Evolutionary conservation across 2,888 invertebrate genomes (phyloP).

Genomic region (Steinernema hermaphroditum): DNA sequence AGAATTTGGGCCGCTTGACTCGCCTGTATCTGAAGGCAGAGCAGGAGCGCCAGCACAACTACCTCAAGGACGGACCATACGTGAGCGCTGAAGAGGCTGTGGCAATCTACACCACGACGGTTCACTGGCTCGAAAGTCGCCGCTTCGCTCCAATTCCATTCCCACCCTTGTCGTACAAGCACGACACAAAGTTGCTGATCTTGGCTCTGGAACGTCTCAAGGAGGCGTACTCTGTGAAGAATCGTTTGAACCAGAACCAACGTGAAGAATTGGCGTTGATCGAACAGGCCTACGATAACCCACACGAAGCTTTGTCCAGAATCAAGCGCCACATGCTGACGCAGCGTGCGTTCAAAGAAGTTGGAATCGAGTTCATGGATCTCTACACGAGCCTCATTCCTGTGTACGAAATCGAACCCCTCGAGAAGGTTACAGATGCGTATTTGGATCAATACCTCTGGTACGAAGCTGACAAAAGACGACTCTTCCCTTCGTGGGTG

Average conservation of each 20-base stretch:
- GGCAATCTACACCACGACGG: constrained; percentile 98
- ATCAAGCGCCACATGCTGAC: constrained; percentile 98
- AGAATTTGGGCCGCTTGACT: constrained; percentile 96
- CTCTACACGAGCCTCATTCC: constrained; percentile 97
- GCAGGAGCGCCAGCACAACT: constrained; percentile 98
- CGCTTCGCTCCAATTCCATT: constrained; percentile 99
- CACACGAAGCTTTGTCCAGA: constrained; percentile 95
- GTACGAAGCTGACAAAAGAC: constrained; percentile 93
- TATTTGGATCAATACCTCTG: constrained; percentile 98
- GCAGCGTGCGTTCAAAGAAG: constrained; percentile 80
- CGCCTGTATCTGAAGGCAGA: constrained; percentile 92
- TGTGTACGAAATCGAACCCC: constrained; percentile 96
- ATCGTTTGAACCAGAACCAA: constrained; percentile 92
- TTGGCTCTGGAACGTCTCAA: constrained; percentile 82
- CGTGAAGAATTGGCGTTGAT: constrained; percentile 96
- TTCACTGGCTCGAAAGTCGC: constrained; percentile 97
- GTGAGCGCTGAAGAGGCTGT: constrained; percentile 99
- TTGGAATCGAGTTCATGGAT: constrained; percentile 99
- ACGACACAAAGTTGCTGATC: constrained; percentile 96
- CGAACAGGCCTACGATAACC: constrained; percentile 99
- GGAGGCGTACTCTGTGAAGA: constrained; percentile 66
- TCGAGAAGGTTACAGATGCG: constrained; percentile 99
- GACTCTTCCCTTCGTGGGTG: constrained; percentile 96
- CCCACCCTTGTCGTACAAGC: constrained; percentile 97
- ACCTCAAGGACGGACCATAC: constrained; percentile 98